Evolutionary conservation across 2,113 vertebrate genomes (phyloP).

Genomic region (Xenopus borealis): DNA sequence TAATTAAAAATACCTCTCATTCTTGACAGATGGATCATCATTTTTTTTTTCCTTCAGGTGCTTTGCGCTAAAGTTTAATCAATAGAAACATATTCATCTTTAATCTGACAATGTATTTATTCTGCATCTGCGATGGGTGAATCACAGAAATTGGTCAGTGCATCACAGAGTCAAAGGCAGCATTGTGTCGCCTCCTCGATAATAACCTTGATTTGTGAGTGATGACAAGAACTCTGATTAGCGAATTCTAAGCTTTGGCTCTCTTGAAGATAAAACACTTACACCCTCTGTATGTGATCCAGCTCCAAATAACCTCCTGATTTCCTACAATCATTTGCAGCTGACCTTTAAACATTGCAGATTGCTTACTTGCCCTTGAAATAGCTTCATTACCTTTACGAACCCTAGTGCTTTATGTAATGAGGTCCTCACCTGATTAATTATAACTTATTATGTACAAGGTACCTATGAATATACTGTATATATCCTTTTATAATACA

Average conservation of each 20-base stretch:
- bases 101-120: slow-evolving; percentile 49
- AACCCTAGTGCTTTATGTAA: no score
- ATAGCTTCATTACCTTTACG: background rate
- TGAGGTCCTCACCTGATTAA: no score
- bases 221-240: slow-evolving; percentile 37
- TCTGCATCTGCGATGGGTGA: slow-evolving; percentile 13
- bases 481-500: no score
- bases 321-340: background rate
- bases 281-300: slow-evolving; percentile 3
- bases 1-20: slow-evolving; percentile 31
- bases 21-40: slow-evolving; percentile 25
- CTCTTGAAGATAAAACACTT: slow-evolving; percentile 23
- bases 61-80: slow-evolving; percentile 42
- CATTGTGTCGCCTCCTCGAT: slow-evolving; percentile 40
- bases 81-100: slow-evolving; percentile 40
- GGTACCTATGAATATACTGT: no score
- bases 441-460: no score
- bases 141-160: slow-evolving; percentile 37
- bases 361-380: background rate
- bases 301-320: slow-evolving; percentile 9
- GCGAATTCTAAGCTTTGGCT: slow-evolving; percentile 3
- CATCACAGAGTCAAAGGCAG: slow-evolving; percentile 29
- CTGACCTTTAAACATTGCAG: background rate
- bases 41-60: slow-evolving; percentile 14
- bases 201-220: slow-evolving; percentile 26